These are phyloP conservation scores for Clanis bilineata DNA, from an alignment of 2,888 invertebrate species.

Conservation along the genomic window DNA sequence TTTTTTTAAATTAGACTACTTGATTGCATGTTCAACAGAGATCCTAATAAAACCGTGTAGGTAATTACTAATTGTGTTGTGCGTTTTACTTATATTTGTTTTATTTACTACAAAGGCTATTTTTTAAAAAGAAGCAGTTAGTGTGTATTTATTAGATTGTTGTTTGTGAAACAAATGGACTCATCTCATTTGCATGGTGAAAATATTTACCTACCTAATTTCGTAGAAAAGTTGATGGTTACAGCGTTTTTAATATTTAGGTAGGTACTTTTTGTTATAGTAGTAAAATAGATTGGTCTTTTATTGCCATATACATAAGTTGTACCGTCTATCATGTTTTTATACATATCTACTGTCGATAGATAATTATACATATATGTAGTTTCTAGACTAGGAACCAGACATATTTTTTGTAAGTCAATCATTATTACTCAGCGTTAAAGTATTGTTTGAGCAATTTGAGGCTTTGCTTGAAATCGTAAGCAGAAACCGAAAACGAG, in stretches of 20 bases:
- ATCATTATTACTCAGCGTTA: neutral
- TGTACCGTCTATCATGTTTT: no score
- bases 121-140: neutral
- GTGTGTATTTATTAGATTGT: no score
- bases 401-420: neutral
- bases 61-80: neutral
- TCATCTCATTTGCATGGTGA: no score
- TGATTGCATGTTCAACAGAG: neutral
- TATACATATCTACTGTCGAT: no score
- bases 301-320: no score
- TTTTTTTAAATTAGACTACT: slow-evolving; percentile 23
- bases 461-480: neutral
- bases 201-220: no score
- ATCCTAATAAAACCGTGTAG: neutral
- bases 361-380: no score
- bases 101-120: neutral
- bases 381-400: neutral
- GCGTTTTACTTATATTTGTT: neutral
- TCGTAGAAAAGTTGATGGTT: no score
- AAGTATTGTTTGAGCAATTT: neutral
- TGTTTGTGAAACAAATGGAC: no score
- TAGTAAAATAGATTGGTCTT: no score
- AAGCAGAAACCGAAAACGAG: neutral
- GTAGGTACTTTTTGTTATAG: no score
- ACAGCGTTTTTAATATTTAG: no score